Percentiles rank a stretch among this genome's conserved stretches.
These are phyloP conservation scores for Coelopa pilipes DNA, from an alignment of 2,888 invertebrate genomes.

Conservation along the genomic window DNA sequence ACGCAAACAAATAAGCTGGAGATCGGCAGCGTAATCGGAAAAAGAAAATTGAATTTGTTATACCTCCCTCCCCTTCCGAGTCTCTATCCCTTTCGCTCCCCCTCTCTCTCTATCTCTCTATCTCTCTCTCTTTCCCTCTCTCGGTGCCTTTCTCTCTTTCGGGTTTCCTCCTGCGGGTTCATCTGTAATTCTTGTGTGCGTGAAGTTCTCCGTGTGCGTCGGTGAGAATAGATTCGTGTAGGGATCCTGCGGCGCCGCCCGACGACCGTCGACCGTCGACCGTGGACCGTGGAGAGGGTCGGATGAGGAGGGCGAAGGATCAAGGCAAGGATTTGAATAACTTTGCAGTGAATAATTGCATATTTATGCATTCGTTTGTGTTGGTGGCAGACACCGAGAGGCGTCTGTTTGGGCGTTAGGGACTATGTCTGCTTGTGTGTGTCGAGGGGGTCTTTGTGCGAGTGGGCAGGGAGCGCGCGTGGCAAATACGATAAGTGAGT, in stretches of 20 bases:
- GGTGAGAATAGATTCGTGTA: too few species aligned
- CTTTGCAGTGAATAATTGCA: slow-evolving; percentile 24
- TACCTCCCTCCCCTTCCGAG: too few species aligned
- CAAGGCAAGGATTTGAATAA: slow-evolving; percentile 22
- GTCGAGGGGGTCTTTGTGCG: neutral
- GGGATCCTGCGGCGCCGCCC: too few species aligned
- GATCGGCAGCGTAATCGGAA: slow-evolving; percentile 5
- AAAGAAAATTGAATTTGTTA: neutral
- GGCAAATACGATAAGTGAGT: slow-evolving; percentile 9
- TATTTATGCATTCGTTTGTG: slow-evolving; percentile 20
- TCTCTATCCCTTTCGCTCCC: too few species aligned
- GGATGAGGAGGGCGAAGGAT: neutral
- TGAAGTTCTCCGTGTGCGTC: too few species aligned
- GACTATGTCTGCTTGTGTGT: neutral
- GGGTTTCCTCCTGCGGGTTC: too few species aligned
- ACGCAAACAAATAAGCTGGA: neutral
- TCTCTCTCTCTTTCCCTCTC: too few species aligned
- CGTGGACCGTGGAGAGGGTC: neutral
- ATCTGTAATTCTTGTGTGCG: too few species aligned
- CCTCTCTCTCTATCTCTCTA: too few species aligned
- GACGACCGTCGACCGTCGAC: too few species aligned
- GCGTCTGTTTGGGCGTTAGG: neutral
- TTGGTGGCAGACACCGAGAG: neutral
- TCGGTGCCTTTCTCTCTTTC: too few species aligned
- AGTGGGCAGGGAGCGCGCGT: neutral